phyloP scores from a whole-genome alignment of 2,113 vertebrate genomes.

The Pelodiscus sinensis region DNA sequence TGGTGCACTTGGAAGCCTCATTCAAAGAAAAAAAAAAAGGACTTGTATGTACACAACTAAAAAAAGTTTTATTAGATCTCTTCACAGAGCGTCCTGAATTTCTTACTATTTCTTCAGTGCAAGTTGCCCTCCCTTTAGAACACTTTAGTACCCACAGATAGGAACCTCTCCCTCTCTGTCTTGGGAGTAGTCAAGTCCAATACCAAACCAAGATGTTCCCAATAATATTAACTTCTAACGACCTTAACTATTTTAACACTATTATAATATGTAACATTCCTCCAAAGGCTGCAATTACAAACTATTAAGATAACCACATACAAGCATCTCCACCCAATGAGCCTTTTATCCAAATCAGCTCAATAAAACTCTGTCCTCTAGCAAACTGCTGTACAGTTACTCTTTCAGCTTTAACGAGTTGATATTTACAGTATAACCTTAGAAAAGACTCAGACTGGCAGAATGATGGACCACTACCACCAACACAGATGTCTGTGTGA shows the following conservation, averaged over 20 bases:
- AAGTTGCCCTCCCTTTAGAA: background rate
- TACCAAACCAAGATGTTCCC: background rate
- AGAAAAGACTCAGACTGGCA: background rate
- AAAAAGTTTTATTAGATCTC: conserved; percentile 20
- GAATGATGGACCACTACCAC: background rate
- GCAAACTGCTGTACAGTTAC: background rate
- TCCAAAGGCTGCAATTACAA: background rate
- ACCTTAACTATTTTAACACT: background rate
- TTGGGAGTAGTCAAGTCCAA: background rate
- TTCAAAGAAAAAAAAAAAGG: conserved; percentile 7
- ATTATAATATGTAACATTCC: background rate
- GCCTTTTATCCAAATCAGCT: background rate
- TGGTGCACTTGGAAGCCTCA: background rate
- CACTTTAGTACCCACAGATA: background rate
- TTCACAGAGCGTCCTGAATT: conserved; percentile 5
- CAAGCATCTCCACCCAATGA: background rate
- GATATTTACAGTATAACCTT: background rate
- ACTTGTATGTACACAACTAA: background rate
- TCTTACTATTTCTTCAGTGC: background rate
- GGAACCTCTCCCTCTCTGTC: background rate
- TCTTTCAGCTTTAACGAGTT: background rate
- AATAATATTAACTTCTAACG: background rate
- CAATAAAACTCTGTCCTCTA: conserved; percentile 2
- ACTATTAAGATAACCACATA: background rate
- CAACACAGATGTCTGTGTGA: background rate